Evolutionary conservation across 2,113 vertebrate species (phyloP).

Genomic region (Dascyllus trimaculatus): DNA sequence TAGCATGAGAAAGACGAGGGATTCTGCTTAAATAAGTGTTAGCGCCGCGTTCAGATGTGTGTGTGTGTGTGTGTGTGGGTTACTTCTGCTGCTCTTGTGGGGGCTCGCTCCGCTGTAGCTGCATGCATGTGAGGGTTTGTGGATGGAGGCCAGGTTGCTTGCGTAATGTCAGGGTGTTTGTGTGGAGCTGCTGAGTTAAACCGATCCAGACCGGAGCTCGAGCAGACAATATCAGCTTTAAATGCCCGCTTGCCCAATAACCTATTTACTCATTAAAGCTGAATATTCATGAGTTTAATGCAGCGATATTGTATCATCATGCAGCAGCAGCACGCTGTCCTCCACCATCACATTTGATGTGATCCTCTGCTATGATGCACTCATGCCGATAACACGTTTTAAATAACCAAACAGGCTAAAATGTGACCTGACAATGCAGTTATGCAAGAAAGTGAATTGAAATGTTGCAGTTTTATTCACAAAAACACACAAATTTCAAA

Average conservation of each 20-base stretch:
- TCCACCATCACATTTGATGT: not conserved
- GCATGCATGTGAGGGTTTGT: not conserved
- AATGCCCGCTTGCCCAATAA: slow-evolving; percentile 19
- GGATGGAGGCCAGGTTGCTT: slow-evolving; percentile 33
- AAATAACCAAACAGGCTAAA: not conserved
- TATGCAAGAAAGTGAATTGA: too few relatives aligned
- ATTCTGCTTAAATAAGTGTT: slow-evolving; percentile 47
- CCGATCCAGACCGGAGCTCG: slow-evolving; percentile 38
- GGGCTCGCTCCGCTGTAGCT: not conserved
- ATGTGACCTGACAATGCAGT: not conserved
- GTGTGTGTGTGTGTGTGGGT: slow-evolving; percentile 17
- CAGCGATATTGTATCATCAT: not conserved
- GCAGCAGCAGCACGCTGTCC: not conserved
- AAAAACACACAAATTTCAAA: too few relatives aligned
- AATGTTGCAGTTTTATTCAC: too few relatives aligned
- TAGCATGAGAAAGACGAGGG: slow-evolving; percentile 46
- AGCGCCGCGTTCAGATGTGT: slow-evolving; percentile 10
- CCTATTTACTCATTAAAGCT: not conserved
- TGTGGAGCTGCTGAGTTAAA: slow-evolving; percentile 29
- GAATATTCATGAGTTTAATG: slow-evolving; percentile 7
- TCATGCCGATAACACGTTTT: slow-evolving; percentile 1
- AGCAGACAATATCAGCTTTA: slow-evolving; percentile 17
- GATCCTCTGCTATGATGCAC: not conserved
- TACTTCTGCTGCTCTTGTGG: not conserved
- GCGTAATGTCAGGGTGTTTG: not conserved